Base-by-base conservation (phyloP, 2,797 vertebrate species). In the Sylvia borin region DNA sequence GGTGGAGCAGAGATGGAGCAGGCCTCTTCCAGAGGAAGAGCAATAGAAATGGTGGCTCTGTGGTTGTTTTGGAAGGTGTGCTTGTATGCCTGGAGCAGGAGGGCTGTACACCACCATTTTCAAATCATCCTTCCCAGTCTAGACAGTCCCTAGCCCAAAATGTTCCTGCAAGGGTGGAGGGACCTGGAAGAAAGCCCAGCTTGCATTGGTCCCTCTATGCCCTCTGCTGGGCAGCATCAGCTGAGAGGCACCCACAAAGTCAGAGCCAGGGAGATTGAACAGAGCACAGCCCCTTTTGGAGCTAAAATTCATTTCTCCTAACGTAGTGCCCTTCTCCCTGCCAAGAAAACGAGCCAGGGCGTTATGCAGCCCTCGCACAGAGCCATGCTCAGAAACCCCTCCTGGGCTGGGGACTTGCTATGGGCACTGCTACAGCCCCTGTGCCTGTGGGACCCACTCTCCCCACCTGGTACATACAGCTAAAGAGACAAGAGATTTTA, bases 401-500 rank as follows among this genome's bases (percentile, higher is more conserved):
- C 14, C 17, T 2, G 13, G n/a, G 57, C 48, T 40, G 67, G 48
- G 64, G 25, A 2, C 62, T 13, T 62, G 36, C 47, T 57, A 7
- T 0, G 11, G 50, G 50, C 40, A 57, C 36, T 9, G 7, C 1
- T 2, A 25, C 47, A 24, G 21, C 34, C 68, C 31, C 26, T 74
- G 38, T 15, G 67, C 68, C 34, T 51, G 9, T 31, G 76, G 85
- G 62, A 62, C 70, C 62, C 6, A 1, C 34, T 78, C 88, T 73
- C 68, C 91, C 57, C 36, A 3, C 57, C 72, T 77, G 67, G 67
- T 73, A 95, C 95, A 97, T 45, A 97, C 80, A 93, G 97, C 80
- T 95, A 93, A 95, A 90, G 97, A 62, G 83, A 97, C 97, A 24
- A 93, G 54, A 97, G 87, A 60, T 97, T 99, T 98, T 98, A 98